Base-by-base conservation (phyloP, 92 coral and sea anemone species). In the Montipora capitata region DNA sequence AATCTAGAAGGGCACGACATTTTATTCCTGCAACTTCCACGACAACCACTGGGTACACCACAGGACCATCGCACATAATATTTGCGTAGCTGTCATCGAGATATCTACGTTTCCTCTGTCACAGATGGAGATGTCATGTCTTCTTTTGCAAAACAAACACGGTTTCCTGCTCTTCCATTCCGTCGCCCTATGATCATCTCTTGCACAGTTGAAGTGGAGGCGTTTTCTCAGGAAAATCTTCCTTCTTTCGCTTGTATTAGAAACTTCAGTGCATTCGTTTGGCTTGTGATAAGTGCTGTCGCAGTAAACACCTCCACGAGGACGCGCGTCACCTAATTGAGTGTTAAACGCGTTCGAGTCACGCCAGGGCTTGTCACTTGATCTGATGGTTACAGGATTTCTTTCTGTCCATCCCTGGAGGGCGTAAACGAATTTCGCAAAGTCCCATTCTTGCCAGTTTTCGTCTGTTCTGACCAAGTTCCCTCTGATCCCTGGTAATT, bases 381-480 rank as follows among this genome's bases (percentile, higher is more conserved):
- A 20, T 20, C 27, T 65, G 68, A 15, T n/a, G 3, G 67, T 4
- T 13, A 79, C 52, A 3, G 94, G 91, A 48, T 91, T 91, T 68
- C 91, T 40, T 68, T 72, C 82, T 64, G 82, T 90, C 90, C 90
- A 90, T 63, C 18, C 63, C 17, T 71, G 66, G 3, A 85, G 78
- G 10, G 86, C 93, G 2, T 79, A 56, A 5, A 85, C 86, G 20
- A 90, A 65, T 48, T 90, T 44, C 35, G 65, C 49, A 39, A 90
- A 84, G 41, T 78, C 73, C 93, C 85, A 78, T 40, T 69, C 41
- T 5, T 56, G 81, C 93, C 93, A 85, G 39, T 72, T 52, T 17
- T 79, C 87, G 40, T 85, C 94, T 41, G 78, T 62, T 64, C 87
- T 61, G 3, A 90, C 94, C 7, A 85, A 58, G n/a, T 87, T 84